Conservation (phyloP, 2,797 vertebrate species). For the Melanotaenia nigrans region DNA sequence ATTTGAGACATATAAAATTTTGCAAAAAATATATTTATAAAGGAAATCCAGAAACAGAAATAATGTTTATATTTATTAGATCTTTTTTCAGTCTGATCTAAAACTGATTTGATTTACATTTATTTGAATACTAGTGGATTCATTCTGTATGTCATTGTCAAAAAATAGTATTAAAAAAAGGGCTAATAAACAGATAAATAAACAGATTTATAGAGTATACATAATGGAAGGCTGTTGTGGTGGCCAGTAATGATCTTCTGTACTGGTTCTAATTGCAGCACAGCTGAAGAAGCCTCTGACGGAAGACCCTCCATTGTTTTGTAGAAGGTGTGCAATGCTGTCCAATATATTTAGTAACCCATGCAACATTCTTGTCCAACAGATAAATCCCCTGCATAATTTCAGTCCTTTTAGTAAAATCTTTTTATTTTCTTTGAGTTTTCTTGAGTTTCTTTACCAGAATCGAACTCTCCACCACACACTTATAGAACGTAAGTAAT, state of each 20-base stretch:
- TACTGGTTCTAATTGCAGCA: neutral
- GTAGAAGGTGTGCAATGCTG: neutral
- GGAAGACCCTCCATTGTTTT: neutral
- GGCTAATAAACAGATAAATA: neutral
- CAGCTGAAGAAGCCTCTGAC: neutral
- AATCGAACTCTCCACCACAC: no score
- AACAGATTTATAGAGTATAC: neutral
- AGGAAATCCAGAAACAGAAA: neutral
- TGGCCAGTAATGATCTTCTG: neutral
- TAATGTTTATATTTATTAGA: neutral
- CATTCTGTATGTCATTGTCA: neutral
- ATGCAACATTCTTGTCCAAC: neutral
- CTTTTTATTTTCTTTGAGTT: no score
- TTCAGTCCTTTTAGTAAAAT: no score
- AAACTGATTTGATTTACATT: neutral
- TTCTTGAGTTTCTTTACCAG: no score
- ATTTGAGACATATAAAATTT: neutral
- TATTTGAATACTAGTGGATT: neutral
- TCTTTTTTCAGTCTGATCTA: neutral
- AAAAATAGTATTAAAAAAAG: neutral
- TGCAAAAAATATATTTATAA: neutral
- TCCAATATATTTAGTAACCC: neutral
- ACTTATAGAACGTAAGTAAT: no score
- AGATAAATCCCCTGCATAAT: neutral
- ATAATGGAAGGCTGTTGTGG: neutral